Base-by-base conservation (phyloP, 2,113 vertebrate species). In the Protobothrops flavoviridis region DNA sequence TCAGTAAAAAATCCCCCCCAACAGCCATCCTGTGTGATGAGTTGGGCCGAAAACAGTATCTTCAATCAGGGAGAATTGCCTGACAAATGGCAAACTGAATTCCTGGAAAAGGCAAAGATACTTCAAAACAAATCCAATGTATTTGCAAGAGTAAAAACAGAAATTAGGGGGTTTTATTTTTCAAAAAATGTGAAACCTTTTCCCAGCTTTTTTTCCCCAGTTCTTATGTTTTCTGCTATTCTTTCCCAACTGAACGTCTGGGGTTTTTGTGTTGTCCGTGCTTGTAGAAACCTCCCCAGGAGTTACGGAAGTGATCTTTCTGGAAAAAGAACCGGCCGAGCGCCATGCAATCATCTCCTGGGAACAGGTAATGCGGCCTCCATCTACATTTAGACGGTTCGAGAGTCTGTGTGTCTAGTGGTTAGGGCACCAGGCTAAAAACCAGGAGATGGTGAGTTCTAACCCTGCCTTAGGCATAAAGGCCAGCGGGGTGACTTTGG, bases 271-370 rank as follows among this genome's bases (percentile, higher is more conserved):
- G 12, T 74, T 39, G 69, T 74, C 69, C 17, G 6, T 33, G 3
- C 15, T 96, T 97, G 21, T 94, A 99, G 99, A 99, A 95, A 98
- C 97, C 96, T 98, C 99, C 96, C 98, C 99, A 29, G 99, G 99
- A 93, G 98, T 99, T 86, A 97, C 97, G 33, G 99, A 99, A 87
- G 98, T 99, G 94, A 98, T 96, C 0, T 98, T 99, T 95, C 97
- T 97, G 92, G 99, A 99, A 95, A 98, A 98, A 93, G 98, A 98
- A 10, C 98, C 99, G 91, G 99, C 99, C 56, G 99, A 99, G 94
- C 98, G 98, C 93, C 98, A 99, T 92, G 97, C 97, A 43, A 98
- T 99, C 57, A 87, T 99, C 91, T 99, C 99, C 81, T 99, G 99
- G 99, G 99, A 99, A 85, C 99, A 99, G 97, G 99, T 99, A 93